A percentile compares a stretch with the other conserved stretches of the same genome.
phyloP scores from a whole-genome alignment of 2,113 vertebrate genomes.

The Bufo bufo region DNA sequence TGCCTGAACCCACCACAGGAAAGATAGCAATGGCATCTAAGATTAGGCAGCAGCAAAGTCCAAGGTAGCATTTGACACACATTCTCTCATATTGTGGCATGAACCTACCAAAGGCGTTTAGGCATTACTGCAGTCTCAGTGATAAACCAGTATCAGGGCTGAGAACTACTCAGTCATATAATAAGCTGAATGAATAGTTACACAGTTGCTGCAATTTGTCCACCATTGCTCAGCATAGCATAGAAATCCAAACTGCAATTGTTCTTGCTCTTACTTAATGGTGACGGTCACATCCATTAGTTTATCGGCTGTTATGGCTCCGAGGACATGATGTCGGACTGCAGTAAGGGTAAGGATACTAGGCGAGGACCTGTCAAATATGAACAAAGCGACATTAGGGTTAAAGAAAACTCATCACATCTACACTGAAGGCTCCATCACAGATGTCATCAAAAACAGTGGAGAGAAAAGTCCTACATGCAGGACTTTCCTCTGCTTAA shows the following conservation, averaged over 20 bases:
- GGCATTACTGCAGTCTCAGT: too few relatives aligned
- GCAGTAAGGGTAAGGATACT: slow-evolving; percentile 94
- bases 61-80: neutral
- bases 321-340: slow-evolving; percentile 92
- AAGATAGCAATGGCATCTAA: neutral
- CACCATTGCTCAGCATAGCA: neutral
- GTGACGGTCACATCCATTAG: slow-evolving; percentile 92
- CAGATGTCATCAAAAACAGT: too few relatives aligned
- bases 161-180: too few relatives aligned
- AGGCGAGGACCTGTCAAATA: slow-evolving; percentile 84
- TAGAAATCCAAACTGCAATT: neutral
- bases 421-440: too few relatives aligned
- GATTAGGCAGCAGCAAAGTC: neutral
- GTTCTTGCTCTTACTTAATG: slow-evolving; percentile 85
- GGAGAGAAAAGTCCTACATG: too few relatives aligned
- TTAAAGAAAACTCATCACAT: neutral
- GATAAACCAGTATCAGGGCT: too few relatives aligned
- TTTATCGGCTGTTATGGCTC: slow-evolving; percentile 91
- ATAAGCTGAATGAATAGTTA: neutral
- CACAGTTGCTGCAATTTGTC: neutral
- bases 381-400: slow-evolving; percentile 20
- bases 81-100: neutral
- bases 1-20: neutral
- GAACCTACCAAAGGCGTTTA: neutral
- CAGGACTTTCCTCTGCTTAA: too few relatives aligned